A percentile compares a stretch with the other conserved stretches of the same genome.
These are phyloP conservation scores for Hymenopus coronatus DNA, from an alignment of 2,888 invertebrate species.

Conservation along the genomic window DNA sequence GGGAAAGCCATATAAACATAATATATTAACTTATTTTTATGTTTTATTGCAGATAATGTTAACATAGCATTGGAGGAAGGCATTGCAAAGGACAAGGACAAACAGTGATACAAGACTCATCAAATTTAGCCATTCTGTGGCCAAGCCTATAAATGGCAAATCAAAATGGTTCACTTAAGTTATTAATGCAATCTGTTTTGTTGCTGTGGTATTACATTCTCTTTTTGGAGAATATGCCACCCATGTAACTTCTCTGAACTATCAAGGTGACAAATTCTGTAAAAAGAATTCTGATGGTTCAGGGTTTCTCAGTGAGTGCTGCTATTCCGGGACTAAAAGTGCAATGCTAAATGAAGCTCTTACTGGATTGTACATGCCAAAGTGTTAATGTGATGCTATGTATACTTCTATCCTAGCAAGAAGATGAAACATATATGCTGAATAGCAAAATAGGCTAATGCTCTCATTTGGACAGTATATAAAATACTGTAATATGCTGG, in stretches of 20 bases:
- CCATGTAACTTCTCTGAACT: not conserved
- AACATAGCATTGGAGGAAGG: not conserved
- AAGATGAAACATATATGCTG: not conserved
- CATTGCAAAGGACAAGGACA: not conserved
- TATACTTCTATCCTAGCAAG: not conserved
- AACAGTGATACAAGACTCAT: not conserved
- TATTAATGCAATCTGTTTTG: not conserved
- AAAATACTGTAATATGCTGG: too few species aligned
- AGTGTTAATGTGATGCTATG: too few species aligned
- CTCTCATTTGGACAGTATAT: too few species aligned
- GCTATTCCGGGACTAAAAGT: not conserved
- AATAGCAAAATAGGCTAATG: not conserved
- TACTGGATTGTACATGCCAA: not conserved
- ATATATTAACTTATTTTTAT: not conserved
- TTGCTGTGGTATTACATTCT: not conserved
- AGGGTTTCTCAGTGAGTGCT: not conserved
- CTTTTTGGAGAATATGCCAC: not conserved
- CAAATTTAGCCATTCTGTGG: not conserved
- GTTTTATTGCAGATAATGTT: not conserved
- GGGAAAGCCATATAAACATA: too few species aligned
- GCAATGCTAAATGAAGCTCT: not conserved
- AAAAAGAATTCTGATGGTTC: not conserved
- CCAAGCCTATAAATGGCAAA: not conserved
- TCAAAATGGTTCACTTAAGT: not conserved
- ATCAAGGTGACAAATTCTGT: not conserved